Conservation (phyloP, 2,888 invertebrate species). For the Eulithis testata region DNA sequence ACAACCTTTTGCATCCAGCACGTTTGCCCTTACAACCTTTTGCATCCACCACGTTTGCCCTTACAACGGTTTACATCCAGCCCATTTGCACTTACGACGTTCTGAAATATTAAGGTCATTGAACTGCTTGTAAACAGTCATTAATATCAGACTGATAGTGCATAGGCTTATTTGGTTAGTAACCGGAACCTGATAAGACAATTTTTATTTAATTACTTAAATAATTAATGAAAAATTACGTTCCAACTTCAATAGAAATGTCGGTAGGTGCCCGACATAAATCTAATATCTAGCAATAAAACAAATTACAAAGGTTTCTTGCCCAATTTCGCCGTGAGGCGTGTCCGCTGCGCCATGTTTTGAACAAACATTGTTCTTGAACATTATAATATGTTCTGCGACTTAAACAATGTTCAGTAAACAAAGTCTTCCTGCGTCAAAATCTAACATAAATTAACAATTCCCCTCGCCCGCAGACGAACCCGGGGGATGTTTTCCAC, state of each 20-base stretch:
- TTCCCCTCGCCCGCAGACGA: too few species aligned
- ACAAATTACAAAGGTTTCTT: too few species aligned
- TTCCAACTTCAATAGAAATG: neutral
- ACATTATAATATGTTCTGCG: too few species aligned
- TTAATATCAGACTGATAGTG: conserved; percentile 15
- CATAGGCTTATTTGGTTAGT: conserved; percentile 35
- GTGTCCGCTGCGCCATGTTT: too few species aligned
- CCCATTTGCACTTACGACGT: conserved; percentile 29
- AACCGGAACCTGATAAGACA: conserved; percentile 34
- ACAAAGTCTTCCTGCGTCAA: too few species aligned
- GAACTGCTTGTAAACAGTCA: conserved; percentile 33
- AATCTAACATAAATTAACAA: too few species aligned
- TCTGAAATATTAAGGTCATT: conserved; percentile 30
- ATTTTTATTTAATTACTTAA: conserved; percentile 10
- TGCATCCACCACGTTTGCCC: conserved; percentile 43
- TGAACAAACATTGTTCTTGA: too few species aligned
- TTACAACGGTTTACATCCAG: conserved; percentile 39
- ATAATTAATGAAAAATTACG: neutral
- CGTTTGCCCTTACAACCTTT: conserved; percentile 18
- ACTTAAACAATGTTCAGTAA: too few species aligned
- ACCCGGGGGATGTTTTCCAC: too few species aligned
- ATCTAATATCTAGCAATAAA: too few species aligned
- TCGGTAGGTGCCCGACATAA: too few species aligned
- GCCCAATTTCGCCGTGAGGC: too few species aligned
- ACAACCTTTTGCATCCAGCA: conserved; percentile 24